Evolutionary conservation across 2,888 invertebrate genomes (phyloP), one percentile per base, ranked within the genome.

Genomic region (Dicyrtoma fusca): DNA sequence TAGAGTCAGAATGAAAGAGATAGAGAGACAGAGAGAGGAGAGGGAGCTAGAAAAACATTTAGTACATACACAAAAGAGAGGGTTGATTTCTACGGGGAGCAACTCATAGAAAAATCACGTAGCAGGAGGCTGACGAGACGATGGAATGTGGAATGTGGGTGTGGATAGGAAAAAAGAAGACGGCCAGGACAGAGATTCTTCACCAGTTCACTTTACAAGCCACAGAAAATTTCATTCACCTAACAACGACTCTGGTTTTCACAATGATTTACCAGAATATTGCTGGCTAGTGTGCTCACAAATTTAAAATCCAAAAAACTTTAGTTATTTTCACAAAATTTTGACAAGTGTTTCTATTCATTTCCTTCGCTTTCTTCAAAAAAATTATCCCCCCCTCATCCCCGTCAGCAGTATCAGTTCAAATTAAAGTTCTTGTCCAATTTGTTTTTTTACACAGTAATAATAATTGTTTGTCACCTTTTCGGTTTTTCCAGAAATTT

Each of bases 181-280:
- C 71, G 71, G 65, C 71, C 71, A 65, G 71, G 64, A 64, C 71
- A 71, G 71, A 71, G 71, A 71, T 71, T 65, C 71, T 71, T 65
- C 64, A 71, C 47, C 71, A 71, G 64, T 71, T 68, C 68, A 44
- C 57, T 68, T 68, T 68, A 68, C 68, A 57, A 68, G 57, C 44
- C 68, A 68, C 68, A 65, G 42, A 66, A 68, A 68, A 68, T 68
- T 68, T 68, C 68, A 55, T 68, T 68, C 68, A 68, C 65, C 71
- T 71, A 71, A 71, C 71, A 71, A 71, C 71, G 71, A 71, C 71
- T 64, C 71, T 71, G 71, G 71, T 71, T 71, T 71, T 71, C 71
- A 71, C 71, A 71, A 71, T 71, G 71, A 71, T 71, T 64, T 71
- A 49, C 71, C 70, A 70, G 70, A 70, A 70, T 51, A 70, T 70